phyloP scores from a whole-genome alignment of 1,140 invertebrate genomes.

The Leptestheria dahalacensis region DNA sequence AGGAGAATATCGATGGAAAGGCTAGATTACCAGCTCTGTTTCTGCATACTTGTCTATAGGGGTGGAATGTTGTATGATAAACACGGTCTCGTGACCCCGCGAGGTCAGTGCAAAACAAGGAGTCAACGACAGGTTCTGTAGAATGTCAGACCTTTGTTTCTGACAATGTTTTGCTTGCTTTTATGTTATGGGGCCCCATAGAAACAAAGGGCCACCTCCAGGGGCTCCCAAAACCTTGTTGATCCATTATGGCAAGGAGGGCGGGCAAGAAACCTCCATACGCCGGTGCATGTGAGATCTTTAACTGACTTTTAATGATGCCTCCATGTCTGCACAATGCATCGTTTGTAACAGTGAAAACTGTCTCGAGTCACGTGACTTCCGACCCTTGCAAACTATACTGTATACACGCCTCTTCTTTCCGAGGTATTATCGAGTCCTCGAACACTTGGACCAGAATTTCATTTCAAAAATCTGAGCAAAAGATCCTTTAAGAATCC shows the following conservation, averaged over 20 bases:
- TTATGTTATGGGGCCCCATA: no score
- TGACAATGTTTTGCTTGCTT: no score
- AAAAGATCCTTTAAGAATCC: no score
- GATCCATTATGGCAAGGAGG: no score
- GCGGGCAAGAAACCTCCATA: no score
- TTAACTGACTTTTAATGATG: neutral
- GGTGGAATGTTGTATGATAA: no score
- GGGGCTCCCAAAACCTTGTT: no score
- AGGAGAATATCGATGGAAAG: no score
- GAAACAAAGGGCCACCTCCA: no score
- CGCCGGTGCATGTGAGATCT: no score
- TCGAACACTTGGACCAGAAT: no score
- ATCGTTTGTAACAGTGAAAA: neutral
- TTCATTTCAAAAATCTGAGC: no score
- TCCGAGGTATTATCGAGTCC: neutral
- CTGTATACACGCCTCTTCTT: neutral
- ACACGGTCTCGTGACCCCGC: neutral
- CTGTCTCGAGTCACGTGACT: neutral
- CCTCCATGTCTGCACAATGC: neutral
- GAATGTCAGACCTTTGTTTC: neutral
- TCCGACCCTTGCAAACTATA: neutral
- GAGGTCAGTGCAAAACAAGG: neutral
- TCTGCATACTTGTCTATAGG: neutral
- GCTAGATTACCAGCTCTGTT: neutral
- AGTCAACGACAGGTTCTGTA: neutral